These are phyloP conservation scores for Climacteris rufus DNA, from an alignment of 2,113 vertebrate species.

Conservation along the genomic window DNA sequence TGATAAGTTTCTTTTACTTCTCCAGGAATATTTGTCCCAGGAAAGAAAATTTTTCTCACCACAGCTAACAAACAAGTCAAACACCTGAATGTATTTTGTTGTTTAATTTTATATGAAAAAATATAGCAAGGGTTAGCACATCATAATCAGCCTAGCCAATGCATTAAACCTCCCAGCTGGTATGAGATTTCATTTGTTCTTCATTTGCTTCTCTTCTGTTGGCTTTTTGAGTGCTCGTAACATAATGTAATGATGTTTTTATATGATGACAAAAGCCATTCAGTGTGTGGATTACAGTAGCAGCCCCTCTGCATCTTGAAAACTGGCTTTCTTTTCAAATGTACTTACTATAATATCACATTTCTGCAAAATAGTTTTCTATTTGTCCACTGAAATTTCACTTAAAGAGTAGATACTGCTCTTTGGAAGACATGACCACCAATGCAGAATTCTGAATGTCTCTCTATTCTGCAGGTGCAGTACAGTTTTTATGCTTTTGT, in stretches of 20 bases:
- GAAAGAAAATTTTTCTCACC: background rate
- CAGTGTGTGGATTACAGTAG: background rate
- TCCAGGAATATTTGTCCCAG: background rate
- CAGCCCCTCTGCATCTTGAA: background rate
- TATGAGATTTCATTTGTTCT: background rate
- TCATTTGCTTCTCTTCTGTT: background rate
- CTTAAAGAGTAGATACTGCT: background rate
- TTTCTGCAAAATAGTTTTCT: background rate
- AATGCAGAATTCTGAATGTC: background rate
- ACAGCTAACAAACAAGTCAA: background rate
- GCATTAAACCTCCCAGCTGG: background rate
- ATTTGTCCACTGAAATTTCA: background rate
- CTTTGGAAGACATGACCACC: background rate
- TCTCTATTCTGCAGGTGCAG: background rate
- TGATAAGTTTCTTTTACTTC: background rate
- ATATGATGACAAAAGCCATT: background rate
- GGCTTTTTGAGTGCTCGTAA: background rate
- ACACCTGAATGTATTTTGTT: background rate
- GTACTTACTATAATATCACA: background rate
- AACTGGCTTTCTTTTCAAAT: background rate
- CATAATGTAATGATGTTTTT: background rate
- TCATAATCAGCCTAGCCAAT: constrained; percentile 13
- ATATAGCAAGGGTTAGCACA: background rate
- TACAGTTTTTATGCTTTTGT: background rate
- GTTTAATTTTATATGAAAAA: background rate